phyloP scores from a whole-genome alignment of 2,797 vertebrate genomes.

The Crax fasciolata region DNA sequence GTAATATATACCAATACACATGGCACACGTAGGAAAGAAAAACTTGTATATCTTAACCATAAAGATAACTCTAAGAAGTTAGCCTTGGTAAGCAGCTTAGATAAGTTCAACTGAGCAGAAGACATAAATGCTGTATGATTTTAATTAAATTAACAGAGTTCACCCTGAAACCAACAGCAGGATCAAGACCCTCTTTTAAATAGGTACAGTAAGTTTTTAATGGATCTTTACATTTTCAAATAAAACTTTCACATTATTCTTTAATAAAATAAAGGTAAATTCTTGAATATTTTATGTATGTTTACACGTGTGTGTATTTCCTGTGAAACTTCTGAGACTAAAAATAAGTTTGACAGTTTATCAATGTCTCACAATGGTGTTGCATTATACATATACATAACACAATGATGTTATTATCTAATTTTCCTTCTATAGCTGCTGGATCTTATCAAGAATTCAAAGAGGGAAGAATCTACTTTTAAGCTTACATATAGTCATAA shows the following conservation, averaged over 20 bases:
- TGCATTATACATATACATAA: too few relatives aligned
- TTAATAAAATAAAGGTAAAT: not conserved
- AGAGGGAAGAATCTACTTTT: not conserved
- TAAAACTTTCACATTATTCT: not conserved
- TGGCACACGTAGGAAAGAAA: not conserved
- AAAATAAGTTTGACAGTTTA: not conserved
- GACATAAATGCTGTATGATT: not conserved
- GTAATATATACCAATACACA: not conserved
- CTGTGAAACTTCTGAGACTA: not conserved
- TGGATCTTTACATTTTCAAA: not conserved
- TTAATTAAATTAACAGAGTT: not conserved
- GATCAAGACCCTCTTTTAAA: not conserved
- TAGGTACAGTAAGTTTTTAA: not conserved
- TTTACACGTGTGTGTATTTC: not conserved
- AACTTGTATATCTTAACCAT: not conserved
- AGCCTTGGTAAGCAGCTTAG: not conserved
- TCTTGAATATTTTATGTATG: not conserved
- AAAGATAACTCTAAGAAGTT: not conserved
- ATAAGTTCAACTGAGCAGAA: not conserved
- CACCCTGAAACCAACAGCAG: not conserved
- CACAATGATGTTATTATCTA: not conserved
- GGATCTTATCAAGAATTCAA: not conserved
- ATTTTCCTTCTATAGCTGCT: not conserved
- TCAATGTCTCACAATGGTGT: not conserved
- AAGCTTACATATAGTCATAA: not conserved